Evolutionary conservation across 2,888 invertebrate genomes (phyloP), one percentile per base, ranked within the genome.

Genomic region (Vannuccia rotundouncinata): DNA sequence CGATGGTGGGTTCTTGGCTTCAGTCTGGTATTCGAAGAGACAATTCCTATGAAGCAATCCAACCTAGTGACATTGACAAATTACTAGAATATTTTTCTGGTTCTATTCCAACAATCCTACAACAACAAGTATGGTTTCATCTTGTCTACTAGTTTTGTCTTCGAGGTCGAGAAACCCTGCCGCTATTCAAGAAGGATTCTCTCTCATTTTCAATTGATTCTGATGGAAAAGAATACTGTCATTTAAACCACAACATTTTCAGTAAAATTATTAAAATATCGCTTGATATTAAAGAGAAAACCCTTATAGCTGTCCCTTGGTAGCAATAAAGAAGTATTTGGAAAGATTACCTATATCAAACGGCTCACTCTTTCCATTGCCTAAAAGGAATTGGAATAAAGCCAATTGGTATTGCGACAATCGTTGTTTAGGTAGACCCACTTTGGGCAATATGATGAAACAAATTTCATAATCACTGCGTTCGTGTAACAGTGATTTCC

Each of bases 1-100:
- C 73, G n/a, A 73, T 73, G 73, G 73, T 73, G 22, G 27, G 73
- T 73, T 25, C 29, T 22, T 73, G 73, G 73, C 73, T 73, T 5
- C 10, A 73, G n/a, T 73, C 73, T 25, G 73, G 27, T 10, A 73
- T 5, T 29, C 29, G 31, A 75, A 75, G 75, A 75, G 75, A 75
- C 31, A 75, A 75, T 75, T 75, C 75, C 75, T 75, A 25, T 75
- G 30, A 75, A 75, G 75, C 75, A 75, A 75, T 75, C 29, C 75
- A 75, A 75, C 30, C 29, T 31, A 75, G 75, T 75, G 75, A 75
- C 75, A 75, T 75, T 5, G 31, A 75, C 29, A 75, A 75, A 27
- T 30, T 75, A 31, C 29, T 27, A 75, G 31, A 31, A 27, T 75
- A 75, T 30, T 75, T 75, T 75, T 29, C 29, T 2, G 30, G 75